Evolutionary conservation across 2,797 vertebrate genomes (phyloP).

Genomic region (Pangasius larnaudii): DNA sequence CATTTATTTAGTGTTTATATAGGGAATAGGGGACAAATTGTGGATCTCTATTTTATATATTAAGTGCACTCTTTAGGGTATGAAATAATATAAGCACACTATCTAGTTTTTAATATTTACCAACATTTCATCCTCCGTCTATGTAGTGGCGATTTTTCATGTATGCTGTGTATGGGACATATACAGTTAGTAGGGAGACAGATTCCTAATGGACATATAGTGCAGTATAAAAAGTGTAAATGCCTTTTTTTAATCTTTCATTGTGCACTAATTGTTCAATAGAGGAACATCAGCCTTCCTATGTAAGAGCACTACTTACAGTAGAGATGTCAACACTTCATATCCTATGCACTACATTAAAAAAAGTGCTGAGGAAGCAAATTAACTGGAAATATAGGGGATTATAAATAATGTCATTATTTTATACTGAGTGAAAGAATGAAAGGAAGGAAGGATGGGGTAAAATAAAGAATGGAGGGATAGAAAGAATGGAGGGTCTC

Average conservation of each 20-base stretch:
- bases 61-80: too few relatives aligned
- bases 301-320: not conserved
- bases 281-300: not conserved
- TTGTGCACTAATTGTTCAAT: not conserved
- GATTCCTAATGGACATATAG: not conserved
- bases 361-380: not conserved
- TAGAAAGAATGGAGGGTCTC: not conserved
- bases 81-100: not conserved
- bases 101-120: not conserved
- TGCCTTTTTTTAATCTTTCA: not conserved
- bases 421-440: not conserved
- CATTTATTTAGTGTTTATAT: too few relatives aligned
- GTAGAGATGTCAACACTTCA: not conserved
- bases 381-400: not conserved
- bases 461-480: not conserved
- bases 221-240: not conserved
- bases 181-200: not conserved
- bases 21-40: too few relatives aligned
- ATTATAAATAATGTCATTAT: not conserved
- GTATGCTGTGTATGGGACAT: not conserved
- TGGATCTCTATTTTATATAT: too few relatives aligned
- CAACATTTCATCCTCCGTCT: not conserved
- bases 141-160: not conserved
- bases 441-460: not conserved
- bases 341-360: not conserved